phyloP scores from a whole-genome alignment of 2,113 vertebrate genomes.

The Andinoacara biseriatus region DNA sequence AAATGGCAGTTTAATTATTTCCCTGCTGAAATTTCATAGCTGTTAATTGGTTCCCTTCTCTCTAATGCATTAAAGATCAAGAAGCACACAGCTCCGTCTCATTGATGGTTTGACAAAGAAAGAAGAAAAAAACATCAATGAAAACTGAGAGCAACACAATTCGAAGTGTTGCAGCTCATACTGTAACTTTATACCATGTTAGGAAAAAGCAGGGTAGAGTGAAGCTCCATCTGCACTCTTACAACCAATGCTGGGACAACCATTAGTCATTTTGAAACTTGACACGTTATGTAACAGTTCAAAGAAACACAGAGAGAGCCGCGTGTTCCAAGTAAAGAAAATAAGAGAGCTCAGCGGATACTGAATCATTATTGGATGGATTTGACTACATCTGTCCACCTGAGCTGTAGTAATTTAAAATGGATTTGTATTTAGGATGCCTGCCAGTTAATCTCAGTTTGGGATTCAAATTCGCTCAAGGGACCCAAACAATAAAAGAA shows the following conservation, averaged over 20 bases:
- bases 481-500: constrained; percentile 27
- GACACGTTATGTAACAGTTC: constrained; percentile 16
- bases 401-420: background rate
- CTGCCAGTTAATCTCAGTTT: constrained; percentile 33
- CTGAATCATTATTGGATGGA: constrained; percentile 14
- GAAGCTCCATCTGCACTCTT: constrained; percentile 25
- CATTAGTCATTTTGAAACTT: constrained; percentile 15
- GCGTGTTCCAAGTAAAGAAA: background rate
- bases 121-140: background rate
- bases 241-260: background rate
- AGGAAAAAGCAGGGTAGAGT: background rate
- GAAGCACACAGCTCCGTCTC: background rate
- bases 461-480: constrained; percentile 12
- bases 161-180: background rate
- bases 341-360: background rate
- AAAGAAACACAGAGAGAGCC: background rate
- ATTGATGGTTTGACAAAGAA: constrained; percentile 12
- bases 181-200: background rate
- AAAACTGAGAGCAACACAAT: background rate
- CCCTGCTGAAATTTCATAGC: background rate
- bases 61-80: constrained; percentile 40
- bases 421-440: constrained; percentile 23
- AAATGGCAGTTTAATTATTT: background rate
- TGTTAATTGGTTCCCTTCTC: background rate
- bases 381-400: constrained; percentile 24